These are phyloP conservation scores for Drymodes brunneopygia DNA, from an alignment of 2,113 vertebrate genomes.

Conservation along the genomic window DNA sequence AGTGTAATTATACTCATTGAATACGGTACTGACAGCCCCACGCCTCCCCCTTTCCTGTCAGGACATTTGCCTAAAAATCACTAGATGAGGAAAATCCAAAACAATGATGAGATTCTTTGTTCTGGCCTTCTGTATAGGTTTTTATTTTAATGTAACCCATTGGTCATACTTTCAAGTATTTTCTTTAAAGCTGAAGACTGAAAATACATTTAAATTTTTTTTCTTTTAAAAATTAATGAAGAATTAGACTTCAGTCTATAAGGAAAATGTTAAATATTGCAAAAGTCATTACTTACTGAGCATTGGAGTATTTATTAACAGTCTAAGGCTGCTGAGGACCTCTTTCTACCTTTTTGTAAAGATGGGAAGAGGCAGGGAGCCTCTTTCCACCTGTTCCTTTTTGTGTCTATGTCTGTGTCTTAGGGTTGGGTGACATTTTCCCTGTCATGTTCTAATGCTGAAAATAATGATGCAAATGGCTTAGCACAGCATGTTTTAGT, in stretches of 20 bases:
- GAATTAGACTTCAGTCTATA: not conserved
- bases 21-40: slow-evolving; percentile 36
- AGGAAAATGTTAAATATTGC: not conserved
- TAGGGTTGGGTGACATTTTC: not conserved
- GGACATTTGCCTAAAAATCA: slow-evolving; percentile 46
- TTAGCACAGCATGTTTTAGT: not conserved
- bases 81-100: slow-evolving; percentile 32
- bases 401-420: rapidly evolving
- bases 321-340: not conserved
- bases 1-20: slow-evolving; percentile 58
- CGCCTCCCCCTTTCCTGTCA: slow-evolving; percentile 25
- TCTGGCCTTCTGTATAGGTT: not conserved
- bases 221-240: not conserved
- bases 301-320: not conserved
- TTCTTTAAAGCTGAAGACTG: not conserved
- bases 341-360: not conserved
- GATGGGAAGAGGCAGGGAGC: not conserved
- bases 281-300: not conserved
- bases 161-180: not conserved
- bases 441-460: not conserved
- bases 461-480: not conserved
- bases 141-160: not conserved
- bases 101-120: not conserved
- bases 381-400: not conserved
- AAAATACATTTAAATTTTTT: not conserved